Percentiles rank a stretch among this genome's conserved stretches.
phyloP scores from a whole-genome alignment of 2,797 vertebrate species.

The Gambelia wislizenii region DNA sequence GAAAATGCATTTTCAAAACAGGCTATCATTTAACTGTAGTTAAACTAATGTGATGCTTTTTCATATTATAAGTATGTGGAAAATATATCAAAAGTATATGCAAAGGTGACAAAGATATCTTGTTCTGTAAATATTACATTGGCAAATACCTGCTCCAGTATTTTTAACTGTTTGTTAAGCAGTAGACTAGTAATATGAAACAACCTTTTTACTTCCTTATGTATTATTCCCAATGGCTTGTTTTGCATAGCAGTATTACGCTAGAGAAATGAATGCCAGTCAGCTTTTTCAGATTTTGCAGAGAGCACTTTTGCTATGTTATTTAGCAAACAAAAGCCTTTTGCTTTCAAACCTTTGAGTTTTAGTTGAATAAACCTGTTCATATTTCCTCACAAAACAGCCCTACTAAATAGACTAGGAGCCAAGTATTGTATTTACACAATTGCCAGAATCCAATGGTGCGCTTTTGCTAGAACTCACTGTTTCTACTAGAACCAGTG shows the following conservation, averaged over 20 bases:
- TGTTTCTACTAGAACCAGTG: too few species aligned
- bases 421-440: background rate
- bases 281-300: conserved; percentile 28
- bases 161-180: conserved; percentile 24
- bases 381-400: conserved; percentile 33
- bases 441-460: background rate
- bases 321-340: conserved; percentile 46
- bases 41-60: background rate
- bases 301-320: conserved; percentile 12
- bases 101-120: background rate
- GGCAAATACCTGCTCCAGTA: conserved; percentile 15
- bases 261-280: conserved; percentile 31
- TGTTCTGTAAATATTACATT: background rate
- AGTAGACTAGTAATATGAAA: conserved; percentile 49
- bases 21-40: background rate
- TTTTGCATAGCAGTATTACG: conserved; percentile 36
- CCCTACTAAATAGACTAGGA: background rate
- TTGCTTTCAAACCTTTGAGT: conserved; percentile 48
- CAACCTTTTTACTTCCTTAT: conserved; percentile 24
- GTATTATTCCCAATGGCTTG: conserved; percentile 35
- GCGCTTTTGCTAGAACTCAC: too few species aligned
- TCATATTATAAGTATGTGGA: background rate
- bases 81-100: background rate
- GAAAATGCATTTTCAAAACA: background rate
- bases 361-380: conserved; percentile 46